phyloP scores from a whole-genome alignment of 2,888 invertebrate species.

The Branchipolynoe longqiensis region DNA sequence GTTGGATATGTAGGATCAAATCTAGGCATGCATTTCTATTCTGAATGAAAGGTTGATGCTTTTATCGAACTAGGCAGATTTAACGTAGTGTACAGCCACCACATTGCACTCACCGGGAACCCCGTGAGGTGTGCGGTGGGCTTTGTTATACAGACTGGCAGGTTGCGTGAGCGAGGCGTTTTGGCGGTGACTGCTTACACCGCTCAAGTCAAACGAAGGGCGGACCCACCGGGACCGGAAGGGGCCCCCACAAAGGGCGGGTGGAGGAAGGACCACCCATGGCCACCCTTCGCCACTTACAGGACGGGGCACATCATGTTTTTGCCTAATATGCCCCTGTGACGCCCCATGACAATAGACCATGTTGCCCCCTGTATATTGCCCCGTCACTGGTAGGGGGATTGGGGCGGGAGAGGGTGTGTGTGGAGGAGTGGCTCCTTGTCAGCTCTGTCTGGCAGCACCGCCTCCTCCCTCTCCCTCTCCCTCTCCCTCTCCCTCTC shows the following conservation, averaged over 20 bases:
- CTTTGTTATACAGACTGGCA: background rate
- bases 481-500: background rate
- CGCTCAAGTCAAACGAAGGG: slow-evolving; percentile 10
- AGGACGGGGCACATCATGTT: background rate
- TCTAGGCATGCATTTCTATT: no score
- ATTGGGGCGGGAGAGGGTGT: background rate
- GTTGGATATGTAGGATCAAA: no score
- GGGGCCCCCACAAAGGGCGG: background rate
- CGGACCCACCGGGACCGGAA: background rate
- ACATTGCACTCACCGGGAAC: no score
- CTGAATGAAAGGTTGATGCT: no score
- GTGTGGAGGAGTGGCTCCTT: background rate
- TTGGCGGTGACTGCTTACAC: slow-evolving; percentile 2
- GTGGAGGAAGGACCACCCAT: slow-evolving; percentile 36
- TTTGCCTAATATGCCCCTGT: slow-evolving; percentile 4
- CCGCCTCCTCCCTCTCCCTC: background rate
- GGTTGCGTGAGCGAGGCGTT: slow-evolving; percentile 17
- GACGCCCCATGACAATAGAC: background rate
- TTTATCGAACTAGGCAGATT: no score
- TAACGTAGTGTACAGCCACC: no score
- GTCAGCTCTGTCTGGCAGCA: background rate
- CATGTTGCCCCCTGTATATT: no score
- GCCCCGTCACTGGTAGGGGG: background rate
- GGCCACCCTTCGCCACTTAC: background rate
- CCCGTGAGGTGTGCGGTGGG: background rate